Base-by-base conservation (phyloP, 2,888 invertebrate genomes). In the Caenorhabditis becei region DNA sequence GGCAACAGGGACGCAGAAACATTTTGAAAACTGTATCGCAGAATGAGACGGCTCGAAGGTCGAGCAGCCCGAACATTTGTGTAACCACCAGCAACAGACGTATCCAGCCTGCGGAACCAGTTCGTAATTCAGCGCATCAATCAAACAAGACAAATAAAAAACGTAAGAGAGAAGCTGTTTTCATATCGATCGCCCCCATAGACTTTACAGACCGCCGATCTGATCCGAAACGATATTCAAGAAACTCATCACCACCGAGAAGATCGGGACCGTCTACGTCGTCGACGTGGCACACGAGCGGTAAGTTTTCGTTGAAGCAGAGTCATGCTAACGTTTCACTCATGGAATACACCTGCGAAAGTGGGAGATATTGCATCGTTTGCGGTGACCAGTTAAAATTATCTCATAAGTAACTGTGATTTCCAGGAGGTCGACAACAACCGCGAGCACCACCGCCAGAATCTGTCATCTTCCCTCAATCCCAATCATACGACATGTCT, bases 221-320 rank as follows among this genome's bases (percentile, higher is more conserved):
- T n/a, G 58, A 58, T 18, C 3, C 47, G 5, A n/a, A 2, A 58
- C 10, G 37, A 11, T 20, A 37, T 20, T 23, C 37, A 0, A 23
- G 37, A 51, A 28, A 26, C 47, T 5, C 41, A 23, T 56, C 35
- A 32, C 1, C 10, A 14, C n/a, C 20, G 35, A 47, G 5, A 11
- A 47, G 47, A 10, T 44, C 56, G 28, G 47, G 16, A 14, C 20
- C 51, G 7, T n/a, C 61, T 7, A n/a, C 49, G 0, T 11, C 44
- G 2, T 23, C 72, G 47, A 56, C 72, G 63, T 72, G 72, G 72
- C 56, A 72, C 16, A 1, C 26, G 51, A 47, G 37, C 11, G 71
- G 71, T 71, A n/a, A 1, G 54, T 14, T 54, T 23, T 23, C n/a
- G 24, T 20, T 23, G 16, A 26, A 8, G 18, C 10, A 7, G 10